Conservation (phyloP, 2,888 invertebrate genomes). For the Cordilura impudica region DNA sequence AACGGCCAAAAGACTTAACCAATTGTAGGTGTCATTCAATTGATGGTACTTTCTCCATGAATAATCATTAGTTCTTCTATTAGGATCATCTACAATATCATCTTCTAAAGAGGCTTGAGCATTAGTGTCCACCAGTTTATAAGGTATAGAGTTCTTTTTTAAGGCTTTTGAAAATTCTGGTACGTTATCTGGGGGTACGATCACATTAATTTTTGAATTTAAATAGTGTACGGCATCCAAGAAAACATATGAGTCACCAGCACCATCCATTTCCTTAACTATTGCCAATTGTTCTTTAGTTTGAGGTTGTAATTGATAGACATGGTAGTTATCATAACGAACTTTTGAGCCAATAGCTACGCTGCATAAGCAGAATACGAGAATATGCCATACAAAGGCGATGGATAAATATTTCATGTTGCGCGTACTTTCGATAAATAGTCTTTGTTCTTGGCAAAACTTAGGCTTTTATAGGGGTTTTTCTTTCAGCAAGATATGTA, state of each 20-base stretch:
- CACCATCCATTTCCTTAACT: conserved; percentile 76
- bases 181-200: conserved; percentile 68
- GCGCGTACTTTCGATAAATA: conserved; percentile 38
- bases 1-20: conserved; percentile 79
- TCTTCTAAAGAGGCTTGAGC: conserved; percentile 71
- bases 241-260: conserved; percentile 75
- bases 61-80: conserved; percentile 65
- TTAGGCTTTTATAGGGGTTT: conserved; percentile 42
- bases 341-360: conserved; percentile 52
- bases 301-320: conserved; percentile 80
- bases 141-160: conserved; percentile 71
- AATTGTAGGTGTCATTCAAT: conserved; percentile 79
- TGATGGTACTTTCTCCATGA: conserved; percentile 71
- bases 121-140: conserved; percentile 78
- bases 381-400: conserved; percentile 25
- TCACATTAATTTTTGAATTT: conserved; percentile 77
- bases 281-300: conserved; percentile 78
- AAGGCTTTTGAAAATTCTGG: conserved; percentile 63
- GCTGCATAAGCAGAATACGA: conserved; percentile 30
- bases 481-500: conserved; percentile 34
- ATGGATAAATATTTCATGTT: conserved; percentile 50
- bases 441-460: not conserved
- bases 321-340: conserved; percentile 80
- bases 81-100: conserved; percentile 65
- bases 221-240: conserved; percentile 76